phyloP scores from a whole-genome alignment of 2,113 vertebrate genomes.

The Equus przewalskii region DNA sequence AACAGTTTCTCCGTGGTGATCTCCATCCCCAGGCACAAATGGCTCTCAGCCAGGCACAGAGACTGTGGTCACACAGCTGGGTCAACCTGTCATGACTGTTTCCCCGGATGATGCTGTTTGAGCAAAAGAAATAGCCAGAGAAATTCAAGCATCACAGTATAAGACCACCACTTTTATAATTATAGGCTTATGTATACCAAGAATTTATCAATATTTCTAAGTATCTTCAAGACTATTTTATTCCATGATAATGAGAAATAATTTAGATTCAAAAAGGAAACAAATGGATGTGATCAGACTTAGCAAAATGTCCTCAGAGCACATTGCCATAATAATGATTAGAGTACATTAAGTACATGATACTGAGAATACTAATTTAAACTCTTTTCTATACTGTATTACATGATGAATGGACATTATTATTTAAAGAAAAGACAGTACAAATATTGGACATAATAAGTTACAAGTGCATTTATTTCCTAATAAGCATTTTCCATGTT shows the following conservation, averaged over 20 bases:
- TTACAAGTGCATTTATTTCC: not conserved
- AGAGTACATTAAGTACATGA: not conserved
- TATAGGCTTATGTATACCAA: not conserved
- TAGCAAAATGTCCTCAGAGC: not conserved
- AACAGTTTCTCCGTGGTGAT: not conserved
- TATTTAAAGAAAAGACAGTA: conserved; percentile 12
- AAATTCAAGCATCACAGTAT: not conserved
- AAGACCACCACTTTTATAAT: not conserved
- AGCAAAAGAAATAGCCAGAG: not conserved
- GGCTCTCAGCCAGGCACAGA: not conserved
- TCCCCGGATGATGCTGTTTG: not conserved
- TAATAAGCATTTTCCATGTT: not conserved
- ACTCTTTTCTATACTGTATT: not conserved
- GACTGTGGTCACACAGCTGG: not conserved
- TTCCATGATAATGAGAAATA: not conserved
- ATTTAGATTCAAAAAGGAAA: conserved; percentile 37
- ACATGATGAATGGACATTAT: not conserved
- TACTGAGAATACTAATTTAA: not conserved
- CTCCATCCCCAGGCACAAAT: not conserved
- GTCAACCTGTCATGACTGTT: not conserved
- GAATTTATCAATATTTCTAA: conserved; percentile 22
- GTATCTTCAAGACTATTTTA: not conserved
- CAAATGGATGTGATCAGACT: not conserved
- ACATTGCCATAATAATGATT: not conserved
- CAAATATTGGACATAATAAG: conserved; percentile 15